Conservation (phyloP, 1,140 invertebrate genomes). For the Drosophila triauraria region DNA sequence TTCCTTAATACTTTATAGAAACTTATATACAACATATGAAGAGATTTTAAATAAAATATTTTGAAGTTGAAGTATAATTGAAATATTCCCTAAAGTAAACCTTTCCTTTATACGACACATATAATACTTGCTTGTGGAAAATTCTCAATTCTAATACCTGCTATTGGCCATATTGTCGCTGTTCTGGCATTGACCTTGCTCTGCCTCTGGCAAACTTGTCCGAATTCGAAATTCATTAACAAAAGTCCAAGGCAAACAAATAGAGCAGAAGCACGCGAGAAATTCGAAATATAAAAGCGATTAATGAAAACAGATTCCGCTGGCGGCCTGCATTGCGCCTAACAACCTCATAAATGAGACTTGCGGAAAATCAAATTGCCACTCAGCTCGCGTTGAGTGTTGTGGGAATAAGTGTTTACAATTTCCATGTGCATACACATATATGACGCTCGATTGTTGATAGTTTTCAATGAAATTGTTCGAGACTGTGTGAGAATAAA, state of each 20-base stretch:
- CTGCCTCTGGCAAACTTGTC: conserved; percentile 7
- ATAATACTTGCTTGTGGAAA: neutral
- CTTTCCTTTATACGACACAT: no score
- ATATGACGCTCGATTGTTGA: conserved; percentile 43
- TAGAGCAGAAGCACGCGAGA: conserved; percentile 43
- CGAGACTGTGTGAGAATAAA: conserved; percentile 41
- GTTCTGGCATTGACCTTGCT: conserved; percentile 65
- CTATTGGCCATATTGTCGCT: conserved; percentile 3
- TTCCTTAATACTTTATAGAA: no score
- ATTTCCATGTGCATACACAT: conserved; percentile 14
- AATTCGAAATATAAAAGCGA: conserved; percentile 40
- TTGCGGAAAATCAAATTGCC: conserved; percentile 35
- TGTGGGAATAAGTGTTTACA: conserved; percentile 44
- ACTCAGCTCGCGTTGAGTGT: conserved; percentile 28
- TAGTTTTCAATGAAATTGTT: conserved; percentile 65
- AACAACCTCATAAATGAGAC: conserved; percentile 51
- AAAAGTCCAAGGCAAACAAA: conserved; percentile 44
- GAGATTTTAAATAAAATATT: no score
- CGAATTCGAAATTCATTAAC: conserved; percentile 31
- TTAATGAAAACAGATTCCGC: conserved; percentile 53
- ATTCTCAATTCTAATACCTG: neutral
- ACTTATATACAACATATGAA: no score
- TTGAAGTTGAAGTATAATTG: no score
- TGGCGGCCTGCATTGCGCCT: conserved; percentile 6
- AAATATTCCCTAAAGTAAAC: no score